Conservation (phyloP, 2,888 invertebrate species). For the Parnassius apollo region DNA sequence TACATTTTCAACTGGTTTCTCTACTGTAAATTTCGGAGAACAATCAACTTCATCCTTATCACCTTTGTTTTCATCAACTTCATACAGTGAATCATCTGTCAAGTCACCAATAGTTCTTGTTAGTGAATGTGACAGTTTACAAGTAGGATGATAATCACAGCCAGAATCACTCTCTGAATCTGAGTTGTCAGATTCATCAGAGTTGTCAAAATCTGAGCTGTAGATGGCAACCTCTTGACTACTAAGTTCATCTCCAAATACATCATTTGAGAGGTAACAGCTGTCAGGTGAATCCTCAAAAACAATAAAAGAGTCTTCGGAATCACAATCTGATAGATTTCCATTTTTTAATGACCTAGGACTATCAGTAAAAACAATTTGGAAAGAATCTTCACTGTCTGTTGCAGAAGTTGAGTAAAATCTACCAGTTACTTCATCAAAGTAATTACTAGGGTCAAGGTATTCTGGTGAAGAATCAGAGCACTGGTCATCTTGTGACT, state of each 20-base stretch:
- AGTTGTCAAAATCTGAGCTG: slow-evolving; percentile 35
- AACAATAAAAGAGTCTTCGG: slow-evolving; percentile 81
- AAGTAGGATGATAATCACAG: slow-evolving; percentile 41
- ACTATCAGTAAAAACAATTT: slow-evolving; percentile 67
- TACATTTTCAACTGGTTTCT: slow-evolving; percentile 27
- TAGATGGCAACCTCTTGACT: slow-evolving; percentile 26
- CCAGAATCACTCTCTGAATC: slow-evolving; percentile 45
- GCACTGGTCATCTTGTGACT: slow-evolving; percentile 2
- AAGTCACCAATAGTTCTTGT: slow-evolving; percentile 64
- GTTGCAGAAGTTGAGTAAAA: slow-evolving; percentile 52
- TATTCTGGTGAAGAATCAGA: slow-evolving; percentile 31
- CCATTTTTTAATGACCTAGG: slow-evolving; percentile 40
- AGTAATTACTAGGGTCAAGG: slow-evolving; percentile 34
- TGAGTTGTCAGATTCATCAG: slow-evolving; percentile 34
- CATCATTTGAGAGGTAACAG: slow-evolving; percentile 66
- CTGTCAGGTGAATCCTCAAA: slow-evolving; percentile 68
- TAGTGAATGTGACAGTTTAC: slow-evolving; percentile 44
- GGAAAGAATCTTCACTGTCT: slow-evolving; percentile 70
- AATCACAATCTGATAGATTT: slow-evolving; percentile 75
- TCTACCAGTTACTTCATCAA: slow-evolving; percentile 64
- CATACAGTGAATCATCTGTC: slow-evolving; percentile 63
- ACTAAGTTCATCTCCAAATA: slow-evolving; percentile 51
- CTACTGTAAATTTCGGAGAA: slow-evolving; percentile 39
- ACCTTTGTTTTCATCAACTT: slow-evolving; percentile 25
- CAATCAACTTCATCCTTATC: slow-evolving; percentile 63